Evolutionary conservation across 2,113 vertebrate genomes (phyloP), one percentile per base, ranked within the genome.

Genomic region (Myxocyprinus asiaticus): DNA sequence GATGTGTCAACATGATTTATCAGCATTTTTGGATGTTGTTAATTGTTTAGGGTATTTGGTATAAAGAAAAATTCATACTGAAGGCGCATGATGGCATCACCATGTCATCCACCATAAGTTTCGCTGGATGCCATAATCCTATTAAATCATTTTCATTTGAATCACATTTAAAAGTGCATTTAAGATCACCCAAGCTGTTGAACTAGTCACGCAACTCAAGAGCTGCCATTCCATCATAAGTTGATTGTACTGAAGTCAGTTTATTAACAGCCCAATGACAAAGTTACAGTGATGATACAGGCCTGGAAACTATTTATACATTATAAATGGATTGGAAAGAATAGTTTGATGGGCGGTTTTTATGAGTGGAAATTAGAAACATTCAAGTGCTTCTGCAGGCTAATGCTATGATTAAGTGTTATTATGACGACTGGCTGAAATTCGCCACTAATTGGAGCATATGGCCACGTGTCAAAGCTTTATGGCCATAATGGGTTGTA

Each of bases 231-330:
- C 50, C n/a, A 51, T 7, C n/a, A n/a, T n/a, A n/a, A n/a, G n/a
- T n/a, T 51, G 50, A 51, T 51, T 9, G 3, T 3, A 9, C 50
- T 3, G 10, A 51, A 51, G 10, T 2, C 10, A 9, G n/a, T n/a
- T 51, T 9, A 51, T 63, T 62, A 59, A 43, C 33, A 61, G 72
- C 45, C 42, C 42, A 17, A 69, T 59, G 45, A 47, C 33, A 69
- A 62, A 8, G 6, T 59, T 59, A 4, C 14, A 3, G 43, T 76
- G 81, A 84, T 71, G 73, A n/a, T n/a, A n/a, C 66, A 56, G 1
- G 47, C 43, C 11, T 85, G 84, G 83, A 90, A 89, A 86, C 55
- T 77, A 85, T 86, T 84, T 50, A 56, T 85, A 84, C 86, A 75
- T 87, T 77, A 86, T 47, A 33, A 33, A 50, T 3, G n/a, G n/a